phyloP scores from a whole-genome alignment of 64 coral and sea anemone species.

The Montipora efflorescens region DNA sequence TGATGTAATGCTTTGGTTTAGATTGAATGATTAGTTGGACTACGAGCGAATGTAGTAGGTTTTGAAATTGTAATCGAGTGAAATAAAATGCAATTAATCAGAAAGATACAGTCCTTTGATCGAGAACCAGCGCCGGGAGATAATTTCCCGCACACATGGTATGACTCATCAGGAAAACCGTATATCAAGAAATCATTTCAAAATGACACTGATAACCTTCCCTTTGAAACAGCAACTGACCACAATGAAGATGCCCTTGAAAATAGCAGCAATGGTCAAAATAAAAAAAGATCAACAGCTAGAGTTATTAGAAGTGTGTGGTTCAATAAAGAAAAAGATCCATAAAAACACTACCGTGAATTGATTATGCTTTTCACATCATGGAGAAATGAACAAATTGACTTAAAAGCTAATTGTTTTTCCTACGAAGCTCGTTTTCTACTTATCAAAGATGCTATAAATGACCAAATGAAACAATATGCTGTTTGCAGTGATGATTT shows the following conservation, averaged over 20 bases:
- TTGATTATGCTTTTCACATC: constrained; percentile 26
- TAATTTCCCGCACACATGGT: neutral
- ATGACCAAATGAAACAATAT: neutral
- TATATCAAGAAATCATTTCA: neutral
- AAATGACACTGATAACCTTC: neutral
- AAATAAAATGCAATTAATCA: neutral
- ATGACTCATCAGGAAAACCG: too few relatives aligned
- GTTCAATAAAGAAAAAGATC: constrained; percentile 32
- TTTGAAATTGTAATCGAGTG: neutral
- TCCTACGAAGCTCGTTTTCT: neutral
- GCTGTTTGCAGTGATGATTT: neutral
- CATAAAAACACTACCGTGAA: constrained; percentile 13
- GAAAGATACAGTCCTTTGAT: constrained; percentile 2
- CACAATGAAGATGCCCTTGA: neutral
- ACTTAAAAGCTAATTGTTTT: neutral
- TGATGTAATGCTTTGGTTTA: neutral
- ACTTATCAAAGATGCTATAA: neutral
- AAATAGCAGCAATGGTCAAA: neutral
- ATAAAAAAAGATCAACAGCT: neutral
- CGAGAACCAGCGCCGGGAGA: neutral
- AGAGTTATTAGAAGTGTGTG: neutral
- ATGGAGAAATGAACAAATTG: neutral
- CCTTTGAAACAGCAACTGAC: neutral
- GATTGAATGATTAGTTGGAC: neutral
- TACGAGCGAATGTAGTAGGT: neutral